A percentile compares a stretch with the other conserved stretches of the same genome.
These are phyloP conservation scores for Platygyra sinensis DNA, from an alignment of 64 coral and sea anemone genomes.

Conservation along the genomic window DNA sequence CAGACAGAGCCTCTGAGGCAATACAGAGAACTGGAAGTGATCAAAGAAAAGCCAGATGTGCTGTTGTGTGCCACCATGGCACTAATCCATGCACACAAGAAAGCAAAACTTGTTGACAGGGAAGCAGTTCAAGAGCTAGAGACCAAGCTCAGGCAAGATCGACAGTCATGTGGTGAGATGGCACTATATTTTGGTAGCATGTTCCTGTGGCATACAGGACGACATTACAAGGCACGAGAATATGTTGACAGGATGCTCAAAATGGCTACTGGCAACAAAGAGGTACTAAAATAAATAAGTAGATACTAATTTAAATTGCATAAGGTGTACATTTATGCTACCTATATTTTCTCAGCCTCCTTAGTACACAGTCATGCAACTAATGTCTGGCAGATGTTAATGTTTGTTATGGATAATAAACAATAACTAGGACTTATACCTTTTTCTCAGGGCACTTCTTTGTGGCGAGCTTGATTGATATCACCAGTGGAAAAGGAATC, in stretches of 20 bases:
- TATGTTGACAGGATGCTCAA: conserved; percentile 99
- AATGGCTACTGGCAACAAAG: conserved; percentile 86
- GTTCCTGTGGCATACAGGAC: conserved; percentile 96
- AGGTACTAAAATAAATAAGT: conserved; percentile 53
- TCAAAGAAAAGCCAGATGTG: conserved; percentile 96
- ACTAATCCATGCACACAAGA: conserved; percentile 94
- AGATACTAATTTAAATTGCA: no score
- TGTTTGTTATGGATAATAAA: not conserved
- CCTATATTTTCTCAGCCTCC: no score
- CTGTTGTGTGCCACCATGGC: conserved; percentile 91
- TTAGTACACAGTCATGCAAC: no score
- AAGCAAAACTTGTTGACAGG: conserved; percentile 96
- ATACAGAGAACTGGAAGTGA: conserved; percentile 92
- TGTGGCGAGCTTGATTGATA: conserved; percentile 96
- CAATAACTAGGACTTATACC: not conserved
- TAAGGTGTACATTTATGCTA: no score
- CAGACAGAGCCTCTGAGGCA: conserved; percentile 94
- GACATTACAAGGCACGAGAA: conserved; percentile 94
- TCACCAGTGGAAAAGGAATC: conserved; percentile 93
- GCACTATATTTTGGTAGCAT: conserved; percentile 96
- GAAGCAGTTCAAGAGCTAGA: conserved; percentile 97
- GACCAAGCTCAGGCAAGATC: conserved; percentile 82
- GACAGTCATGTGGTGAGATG: conserved; percentile 93
- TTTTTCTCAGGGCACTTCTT: conserved; percentile 78
- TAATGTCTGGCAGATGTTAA: not conserved